phyloP scores from a whole-genome alignment of 2,797 vertebrate genomes.

The Heteromormyrus szaboi region DNA sequence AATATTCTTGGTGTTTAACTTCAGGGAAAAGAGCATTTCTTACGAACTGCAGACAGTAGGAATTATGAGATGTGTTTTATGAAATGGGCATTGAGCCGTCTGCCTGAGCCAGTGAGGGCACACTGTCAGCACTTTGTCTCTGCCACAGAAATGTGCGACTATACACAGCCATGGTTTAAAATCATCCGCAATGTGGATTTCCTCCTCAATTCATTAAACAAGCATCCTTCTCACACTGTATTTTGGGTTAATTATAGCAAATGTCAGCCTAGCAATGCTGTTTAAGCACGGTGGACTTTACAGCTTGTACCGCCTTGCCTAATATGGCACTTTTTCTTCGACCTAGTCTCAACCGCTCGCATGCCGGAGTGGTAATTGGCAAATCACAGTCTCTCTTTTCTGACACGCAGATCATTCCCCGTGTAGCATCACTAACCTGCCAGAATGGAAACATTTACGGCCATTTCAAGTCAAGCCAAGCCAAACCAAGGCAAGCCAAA shows the following conservation, averaged over 20 bases:
- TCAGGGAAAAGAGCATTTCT: not conserved
- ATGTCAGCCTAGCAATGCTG: not conserved
- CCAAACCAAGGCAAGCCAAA: not conserved
- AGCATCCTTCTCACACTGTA: conserved; percentile 4
- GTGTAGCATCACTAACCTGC: not conserved
- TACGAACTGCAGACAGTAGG: not conserved
- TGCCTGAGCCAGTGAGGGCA: not conserved
- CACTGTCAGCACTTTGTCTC: not conserved
- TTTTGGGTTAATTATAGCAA: conserved; percentile 5
- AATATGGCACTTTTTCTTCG: not conserved
- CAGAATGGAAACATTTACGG: not conserved
- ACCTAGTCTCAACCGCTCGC: not conserved
- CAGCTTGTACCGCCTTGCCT: not conserved
- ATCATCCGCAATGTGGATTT: not conserved
- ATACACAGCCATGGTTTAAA: not conserved
- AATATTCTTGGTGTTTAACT: not conserved
- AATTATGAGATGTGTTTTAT: not conserved
- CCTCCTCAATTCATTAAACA: not conserved
- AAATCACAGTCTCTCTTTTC: not conserved
- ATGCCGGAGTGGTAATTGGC: not conserved
- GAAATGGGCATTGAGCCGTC: not conserved
- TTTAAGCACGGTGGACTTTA: not conserved
- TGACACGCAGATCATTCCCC: not conserved
- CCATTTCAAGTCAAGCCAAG: not conserved
- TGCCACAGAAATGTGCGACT: not conserved